Evolutionary conservation across 1,140 invertebrate species (phyloP).

Genomic region (Drosophila ironensis): DNA sequence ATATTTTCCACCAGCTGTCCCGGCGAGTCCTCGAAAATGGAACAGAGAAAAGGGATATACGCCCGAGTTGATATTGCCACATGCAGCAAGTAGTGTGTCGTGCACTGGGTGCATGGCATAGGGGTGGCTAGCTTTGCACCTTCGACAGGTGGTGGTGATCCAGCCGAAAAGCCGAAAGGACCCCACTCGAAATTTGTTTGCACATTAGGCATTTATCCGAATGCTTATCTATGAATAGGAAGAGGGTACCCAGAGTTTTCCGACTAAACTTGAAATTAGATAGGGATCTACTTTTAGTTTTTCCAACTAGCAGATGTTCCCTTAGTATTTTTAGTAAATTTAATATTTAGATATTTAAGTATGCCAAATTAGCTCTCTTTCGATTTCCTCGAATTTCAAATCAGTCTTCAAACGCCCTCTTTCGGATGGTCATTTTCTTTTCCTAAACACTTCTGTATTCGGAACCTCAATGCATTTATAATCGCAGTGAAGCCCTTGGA

Average conservation of each 20-base stretch:
- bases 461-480: conserved; percentile 38
- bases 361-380: too few species aligned
- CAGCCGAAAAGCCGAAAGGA: conserved; percentile 13
- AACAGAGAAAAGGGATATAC: conserved; percentile 37
- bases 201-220: conserved; percentile 54
- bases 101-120: conserved; percentile 21
- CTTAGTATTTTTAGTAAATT: too few species aligned
- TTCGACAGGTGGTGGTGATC: conserved; percentile 58
- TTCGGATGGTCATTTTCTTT: too few species aligned
- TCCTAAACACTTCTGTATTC: conserved; percentile 14
- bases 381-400: too few species aligned
- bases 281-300: not conserved
- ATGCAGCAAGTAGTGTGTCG: conserved; percentile 34
- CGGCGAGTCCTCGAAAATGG: conserved; percentile 48
- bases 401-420: too few species aligned
- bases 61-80: conserved; percentile 47
- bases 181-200: conserved; percentile 55
- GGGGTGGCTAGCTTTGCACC: conserved; percentile 57
- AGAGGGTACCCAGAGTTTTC: not conserved
- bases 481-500: conserved; percentile 15
- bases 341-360: too few species aligned
- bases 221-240: conserved; percentile 19
- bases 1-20: conserved; percentile 57
- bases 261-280: not conserved
- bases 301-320: not conserved